A percentile compares a stretch with the other conserved stretches of the same genome.
These are phyloP conservation scores for Agelastica alni DNA, from an alignment of 2,888 invertebrate species.

Conservation along the genomic window DNA sequence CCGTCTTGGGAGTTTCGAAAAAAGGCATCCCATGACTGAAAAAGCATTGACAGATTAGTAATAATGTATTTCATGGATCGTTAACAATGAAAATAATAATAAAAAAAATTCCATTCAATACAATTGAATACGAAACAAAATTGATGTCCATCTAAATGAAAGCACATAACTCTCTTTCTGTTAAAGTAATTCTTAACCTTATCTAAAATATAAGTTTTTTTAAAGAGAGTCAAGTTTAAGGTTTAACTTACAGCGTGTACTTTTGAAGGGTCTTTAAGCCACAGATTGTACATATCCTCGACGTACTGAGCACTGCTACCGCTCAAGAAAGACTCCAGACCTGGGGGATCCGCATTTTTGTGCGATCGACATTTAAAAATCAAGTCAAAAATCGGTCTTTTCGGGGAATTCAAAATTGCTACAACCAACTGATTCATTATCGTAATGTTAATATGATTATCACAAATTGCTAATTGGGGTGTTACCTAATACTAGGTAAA, in stretches of 20 bases:
- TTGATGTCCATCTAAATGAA: neutral
- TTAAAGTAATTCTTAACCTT: too few relatives aligned
- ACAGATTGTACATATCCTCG: constrained; percentile 97
- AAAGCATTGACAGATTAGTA: too few relatives aligned
- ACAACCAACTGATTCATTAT: constrained; percentile 1
- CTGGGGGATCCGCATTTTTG: neutral
- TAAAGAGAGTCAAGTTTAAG: too few relatives aligned
- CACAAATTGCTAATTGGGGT: too few relatives aligned
- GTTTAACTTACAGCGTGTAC: constrained; percentile 71
- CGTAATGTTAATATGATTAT: too few relatives aligned
- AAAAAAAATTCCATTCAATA: neutral
- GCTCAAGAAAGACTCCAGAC: constrained; percentile 88
- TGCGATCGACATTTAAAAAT: neutral
- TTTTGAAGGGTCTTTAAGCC: constrained; percentile 91
- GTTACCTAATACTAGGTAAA: too few relatives aligned
- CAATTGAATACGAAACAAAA: neutral
- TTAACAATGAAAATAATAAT: neutral
- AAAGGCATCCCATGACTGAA: constrained; percentile 85
- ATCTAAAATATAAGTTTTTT: too few relatives aligned
- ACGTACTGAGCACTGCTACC: constrained; percentile 93
- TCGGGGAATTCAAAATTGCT: neutral
- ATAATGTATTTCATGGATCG: neutral
- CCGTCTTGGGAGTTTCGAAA: constrained; percentile 86
- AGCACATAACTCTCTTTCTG: too few relatives aligned
- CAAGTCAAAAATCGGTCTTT: neutral